Percentiles rank a stretch among this genome's conserved stretches.
phyloP scores from a whole-genome alignment of 2,113 vertebrate species.

The Ornithorhynchus anatinus region DNA sequence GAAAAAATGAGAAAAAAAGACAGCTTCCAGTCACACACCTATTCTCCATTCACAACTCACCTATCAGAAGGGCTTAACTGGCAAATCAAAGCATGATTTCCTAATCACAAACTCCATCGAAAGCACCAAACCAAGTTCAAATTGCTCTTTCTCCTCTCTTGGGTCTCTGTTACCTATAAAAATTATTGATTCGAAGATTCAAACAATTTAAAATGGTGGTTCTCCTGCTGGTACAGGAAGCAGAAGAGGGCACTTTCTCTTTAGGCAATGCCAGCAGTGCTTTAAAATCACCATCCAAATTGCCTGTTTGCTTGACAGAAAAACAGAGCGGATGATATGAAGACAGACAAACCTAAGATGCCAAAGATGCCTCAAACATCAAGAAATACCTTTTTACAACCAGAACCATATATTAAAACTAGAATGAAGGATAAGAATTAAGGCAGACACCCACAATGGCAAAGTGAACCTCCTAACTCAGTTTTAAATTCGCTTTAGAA shows the following conservation, averaged over 20 bases:
- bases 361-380: too few species aligned
- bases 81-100: background rate
- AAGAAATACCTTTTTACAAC: too few species aligned
- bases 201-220: background rate
- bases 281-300: background rate
- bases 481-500: background rate
- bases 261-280: background rate
- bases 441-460: too few species aligned
- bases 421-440: too few species aligned
- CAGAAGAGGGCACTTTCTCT: background rate
- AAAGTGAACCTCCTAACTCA: background rate
- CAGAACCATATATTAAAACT: too few species aligned
- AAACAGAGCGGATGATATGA: background rate
- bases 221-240: background rate
- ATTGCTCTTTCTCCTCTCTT: slow-evolving; percentile 1
- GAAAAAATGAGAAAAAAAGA: background rate
- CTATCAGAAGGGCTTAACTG: background rate
- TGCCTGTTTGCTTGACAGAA: background rate
- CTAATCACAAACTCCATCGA: background rate
- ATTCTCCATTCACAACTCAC: background rate
- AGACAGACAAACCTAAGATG: too few species aligned
- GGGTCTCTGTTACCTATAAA: background rate
- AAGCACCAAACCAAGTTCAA: slow-evolving; percentile 2
- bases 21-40: background rate
- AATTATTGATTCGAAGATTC: background rate